These are phyloP conservation scores for Drosophila maculinotata DNA, from an alignment of 2,888 invertebrate species.

Conservation along the genomic window DNA sequence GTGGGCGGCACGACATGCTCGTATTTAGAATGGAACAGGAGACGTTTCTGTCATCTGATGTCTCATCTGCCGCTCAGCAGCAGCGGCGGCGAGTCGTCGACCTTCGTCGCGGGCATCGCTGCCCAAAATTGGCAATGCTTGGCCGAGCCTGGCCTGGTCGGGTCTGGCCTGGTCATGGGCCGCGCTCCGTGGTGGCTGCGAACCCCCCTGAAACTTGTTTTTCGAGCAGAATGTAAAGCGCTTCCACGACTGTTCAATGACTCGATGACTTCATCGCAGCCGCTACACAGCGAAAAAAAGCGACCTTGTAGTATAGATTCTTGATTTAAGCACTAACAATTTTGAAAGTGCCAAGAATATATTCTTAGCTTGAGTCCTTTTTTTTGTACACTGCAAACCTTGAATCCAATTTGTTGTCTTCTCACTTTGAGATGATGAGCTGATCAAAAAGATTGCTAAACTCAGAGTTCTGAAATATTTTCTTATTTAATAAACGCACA, in stretches of 20 bases:
- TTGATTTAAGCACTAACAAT: too few species aligned
- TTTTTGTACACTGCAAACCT: too few species aligned
- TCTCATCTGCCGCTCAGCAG: conserved; percentile 20
- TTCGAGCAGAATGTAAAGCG: conserved; percentile 28
- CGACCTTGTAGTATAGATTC: too few species aligned
- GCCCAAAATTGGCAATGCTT: conserved; percentile 30
- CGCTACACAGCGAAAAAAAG: not conserved
- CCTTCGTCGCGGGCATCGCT: conserved; percentile 15
- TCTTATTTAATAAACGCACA: too few species aligned
- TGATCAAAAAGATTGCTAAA: too few species aligned
- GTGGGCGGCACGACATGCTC: conserved; percentile 1
- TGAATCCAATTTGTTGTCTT: too few species aligned
- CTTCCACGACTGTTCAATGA: conserved; percentile 34
- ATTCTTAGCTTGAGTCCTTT: too few species aligned
- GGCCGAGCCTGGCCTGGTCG: conserved; percentile 5
- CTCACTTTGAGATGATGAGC: too few species aligned
- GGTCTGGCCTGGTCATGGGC: conserved; percentile 15
- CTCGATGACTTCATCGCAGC: conserved; percentile 39
- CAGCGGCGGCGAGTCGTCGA: conserved; percentile 27
- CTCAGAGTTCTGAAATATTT: too few species aligned
- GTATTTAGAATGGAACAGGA: conserved; percentile 11
- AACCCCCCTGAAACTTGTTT: conserved; percentile 34
- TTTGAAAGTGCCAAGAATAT: too few species aligned
- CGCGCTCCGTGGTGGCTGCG: conserved; percentile 4
- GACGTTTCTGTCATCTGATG: conserved; percentile 1